Conservation (phyloP, 2,888 invertebrate species). For the Callimorpha dominula region DNA sequence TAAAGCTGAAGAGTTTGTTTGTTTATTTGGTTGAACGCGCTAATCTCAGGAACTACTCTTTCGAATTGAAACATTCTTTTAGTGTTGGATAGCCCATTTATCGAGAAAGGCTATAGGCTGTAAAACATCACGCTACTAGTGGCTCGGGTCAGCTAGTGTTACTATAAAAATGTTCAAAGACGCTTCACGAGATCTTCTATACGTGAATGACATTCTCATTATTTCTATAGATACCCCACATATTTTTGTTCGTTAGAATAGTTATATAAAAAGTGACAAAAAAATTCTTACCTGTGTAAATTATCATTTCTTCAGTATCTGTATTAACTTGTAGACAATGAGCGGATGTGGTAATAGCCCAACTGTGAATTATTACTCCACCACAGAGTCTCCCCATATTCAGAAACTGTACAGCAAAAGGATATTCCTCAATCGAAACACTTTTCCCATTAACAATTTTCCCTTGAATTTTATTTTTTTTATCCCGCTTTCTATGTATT, state of each 20-base stretch:
- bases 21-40: too few relatives aligned
- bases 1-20: too few relatives aligned
- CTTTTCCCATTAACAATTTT: slow-evolving; percentile 68
- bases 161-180: too few relatives aligned
- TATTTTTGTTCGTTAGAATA: not conserved
- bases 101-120: too few relatives aligned
- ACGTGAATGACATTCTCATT: not conserved
- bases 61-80: too few relatives aligned
- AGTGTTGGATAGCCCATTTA: too few relatives aligned
- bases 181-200: too few relatives aligned
- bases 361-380: slow-evolving; percentile 69
- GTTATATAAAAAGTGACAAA: not conserved
- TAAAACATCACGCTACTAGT: too few relatives aligned
- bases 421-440: slow-evolving; percentile 58
- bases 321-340: slow-evolving; percentile 70
- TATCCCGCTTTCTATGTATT: not conserved
- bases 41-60: too few relatives aligned
- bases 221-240: not conserved
- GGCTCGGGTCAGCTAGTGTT: too few relatives aligned
- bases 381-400: slow-evolving; percentile 69
- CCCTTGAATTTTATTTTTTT: slow-evolving; percentile 16
- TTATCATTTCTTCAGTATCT: slow-evolving; percentile 57
- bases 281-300: slow-evolving; percentile 65
- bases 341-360: slow-evolving; percentile 69
- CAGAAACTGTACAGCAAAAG: slow-evolving; percentile 66